A percentile compares a stretch with the other conserved stretches of the same genome.
These are phyloP conservation scores for Pogonognathellus flavescens DNA, from an alignment of 1,140 invertebrate genomes.

Conservation along the genomic window DNA sequence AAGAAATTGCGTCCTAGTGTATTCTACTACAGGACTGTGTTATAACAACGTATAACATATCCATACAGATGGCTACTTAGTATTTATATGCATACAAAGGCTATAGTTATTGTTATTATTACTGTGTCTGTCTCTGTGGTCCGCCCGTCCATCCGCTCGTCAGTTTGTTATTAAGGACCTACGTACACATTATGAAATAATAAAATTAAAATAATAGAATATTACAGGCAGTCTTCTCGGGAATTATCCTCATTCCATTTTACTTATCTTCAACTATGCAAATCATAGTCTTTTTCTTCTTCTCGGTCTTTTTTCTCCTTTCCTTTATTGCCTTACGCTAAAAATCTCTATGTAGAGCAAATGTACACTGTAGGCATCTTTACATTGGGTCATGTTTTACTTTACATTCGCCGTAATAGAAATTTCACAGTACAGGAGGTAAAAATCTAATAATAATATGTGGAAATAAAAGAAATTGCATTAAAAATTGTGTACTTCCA, in stretches of 20 bases:
- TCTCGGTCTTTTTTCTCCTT: not conserved
- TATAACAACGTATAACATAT: too few relatives aligned
- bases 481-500: too few relatives aligned
- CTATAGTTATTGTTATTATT: not conserved
- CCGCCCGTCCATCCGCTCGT: conserved; percentile 42
- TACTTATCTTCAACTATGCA: conserved; percentile 15
- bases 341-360: not conserved
- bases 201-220: conserved; percentile 47
- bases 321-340: not conserved
- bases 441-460: too few relatives aligned
- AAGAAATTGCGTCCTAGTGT: not conserved
- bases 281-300: not conserved
- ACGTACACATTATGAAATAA: conserved; percentile 33
- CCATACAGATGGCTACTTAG: not conserved
- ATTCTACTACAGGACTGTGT: not conserved
- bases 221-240: not conserved
- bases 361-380: too few relatives aligned
- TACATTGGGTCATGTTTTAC: too few relatives aligned
- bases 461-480: too few relatives aligned
- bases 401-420: too few relatives aligned
- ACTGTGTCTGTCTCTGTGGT: not conserved
- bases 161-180: conserved; percentile 30
- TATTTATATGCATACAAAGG: not conserved
- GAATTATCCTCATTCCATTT: conserved; percentile 31
- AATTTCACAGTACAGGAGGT: too few relatives aligned